Evolutionary conservation across 2,888 invertebrate genomes (phyloP), one percentile per base, ranked within the genome.

Genomic region (Leucoptera coffeella): DNA sequence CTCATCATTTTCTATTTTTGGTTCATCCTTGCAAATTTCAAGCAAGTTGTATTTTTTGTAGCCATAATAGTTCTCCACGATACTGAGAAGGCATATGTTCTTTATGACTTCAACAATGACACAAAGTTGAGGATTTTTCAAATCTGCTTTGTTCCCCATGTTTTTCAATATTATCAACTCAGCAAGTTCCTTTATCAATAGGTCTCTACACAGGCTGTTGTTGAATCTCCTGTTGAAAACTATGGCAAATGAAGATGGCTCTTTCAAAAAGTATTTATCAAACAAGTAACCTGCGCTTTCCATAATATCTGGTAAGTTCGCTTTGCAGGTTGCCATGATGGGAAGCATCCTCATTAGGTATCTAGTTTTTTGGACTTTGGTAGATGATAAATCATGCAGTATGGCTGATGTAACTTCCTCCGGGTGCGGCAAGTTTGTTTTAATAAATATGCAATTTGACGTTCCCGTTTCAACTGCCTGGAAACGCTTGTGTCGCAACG

Each of bases 11-110:
- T 67, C 67, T 40, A 51, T 56, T n/a, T 38, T 31, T 19, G 44
- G 26, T 23, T 67, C 64, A 5, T 62, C 62, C 39, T 67, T 69
- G 40, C 56, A 58, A 34, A 78, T 45, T 52, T 89, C 86, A 32
- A 80, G 53, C 31, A 93, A 61, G 65, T 94, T 94, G 57, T 87
- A 94, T 50, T 91, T 93, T 40, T 82, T 85, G 47, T 78, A 82
- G 35, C 75, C 76, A 41, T 75, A 74, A 55, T 86, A 94, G 51
- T 90, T 77, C 14, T 83, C 82, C 14, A 90, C 77, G 29, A 94
- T 78, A 32, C 85, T 80, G 7, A 95, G 44, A 35, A 90, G 80
- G 40, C 89, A 90, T 40, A 84, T 74, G 13, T 80, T 80, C 42
- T 84, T 82, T 25, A 94, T 77, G 22, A 93, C 71, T 71, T 95